These are phyloP conservation scores for Nomada ruficornis DNA, from an alignment of 2,888 invertebrate species.

Conservation along the genomic window DNA sequence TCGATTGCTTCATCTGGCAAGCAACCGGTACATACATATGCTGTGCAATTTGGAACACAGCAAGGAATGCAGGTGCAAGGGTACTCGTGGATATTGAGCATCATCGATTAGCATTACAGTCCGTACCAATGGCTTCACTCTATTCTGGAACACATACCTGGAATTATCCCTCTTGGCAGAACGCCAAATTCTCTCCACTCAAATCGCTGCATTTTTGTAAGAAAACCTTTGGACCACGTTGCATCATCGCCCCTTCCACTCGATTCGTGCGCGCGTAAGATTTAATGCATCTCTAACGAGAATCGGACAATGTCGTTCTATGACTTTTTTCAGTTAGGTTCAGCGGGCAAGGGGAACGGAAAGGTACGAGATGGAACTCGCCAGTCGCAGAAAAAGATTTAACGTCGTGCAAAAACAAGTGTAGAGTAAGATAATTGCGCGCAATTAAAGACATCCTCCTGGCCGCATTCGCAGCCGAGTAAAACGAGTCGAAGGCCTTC, in stretches of 20 bases:
- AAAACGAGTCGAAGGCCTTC: constrained; percentile 30
- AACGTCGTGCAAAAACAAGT: constrained; percentile 57
- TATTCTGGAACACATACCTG: not conserved
- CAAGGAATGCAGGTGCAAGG: not conserved
- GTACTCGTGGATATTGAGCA: not conserved
- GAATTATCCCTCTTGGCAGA: constrained; percentile 6
- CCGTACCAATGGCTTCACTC: constrained; percentile 3
- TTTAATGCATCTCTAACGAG: no score
- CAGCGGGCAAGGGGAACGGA: not conserved
- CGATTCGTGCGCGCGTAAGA: not conserved
- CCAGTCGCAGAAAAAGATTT: constrained; percentile 17
- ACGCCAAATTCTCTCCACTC: not conserved
- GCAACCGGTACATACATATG: not conserved
- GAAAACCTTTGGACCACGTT: not conserved
- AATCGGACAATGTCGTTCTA: no score
- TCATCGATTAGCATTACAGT: constrained; percentile 38
- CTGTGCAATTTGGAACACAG: not conserved
- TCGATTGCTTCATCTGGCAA: constrained; percentile 18
- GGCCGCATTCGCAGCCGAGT: not conserved
- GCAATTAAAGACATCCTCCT: constrained; percentile 48
- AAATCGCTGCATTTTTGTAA: constrained; percentile 13
- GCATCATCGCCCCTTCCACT: not conserved
- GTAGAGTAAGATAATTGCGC: constrained; percentile 53
- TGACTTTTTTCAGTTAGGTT: no score
- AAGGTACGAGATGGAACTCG: not conserved